Evolutionary conservation across 2,888 invertebrate species (phyloP).

Genomic region (Rhingia campestris): DNA sequence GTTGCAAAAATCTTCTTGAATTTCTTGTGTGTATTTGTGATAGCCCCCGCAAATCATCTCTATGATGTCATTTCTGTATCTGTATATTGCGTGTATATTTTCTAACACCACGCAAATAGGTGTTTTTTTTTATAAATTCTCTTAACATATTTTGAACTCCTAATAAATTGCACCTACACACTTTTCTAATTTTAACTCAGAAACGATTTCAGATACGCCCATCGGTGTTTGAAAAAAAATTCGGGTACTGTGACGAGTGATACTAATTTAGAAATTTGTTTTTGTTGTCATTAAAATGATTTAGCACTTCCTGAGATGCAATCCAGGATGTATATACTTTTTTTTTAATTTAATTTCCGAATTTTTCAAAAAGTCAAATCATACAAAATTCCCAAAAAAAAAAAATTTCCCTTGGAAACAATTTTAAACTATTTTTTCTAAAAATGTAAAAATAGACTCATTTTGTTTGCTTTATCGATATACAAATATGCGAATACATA

Average conservation of each 20-base stretch:
- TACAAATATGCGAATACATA: conserved; percentile 48
- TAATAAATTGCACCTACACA: conserved; percentile 75
- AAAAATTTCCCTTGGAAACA: not conserved
- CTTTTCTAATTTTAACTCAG: conserved; percentile 70
- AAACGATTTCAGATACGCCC: conserved; percentile 40
- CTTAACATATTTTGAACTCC: conserved; percentile 40
- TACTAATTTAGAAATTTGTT: conserved; percentile 14
- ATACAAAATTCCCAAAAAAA: not conserved
- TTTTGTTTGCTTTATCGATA: conserved; percentile 33
- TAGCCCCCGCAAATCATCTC: conserved; percentile 1
- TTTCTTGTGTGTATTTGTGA: conserved; percentile 1
- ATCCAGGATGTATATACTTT: not conserved
- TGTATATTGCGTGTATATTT: conserved; percentile 25
- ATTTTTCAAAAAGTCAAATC: not conserved
- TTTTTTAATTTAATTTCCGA: not conserved
- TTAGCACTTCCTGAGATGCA: conserved; percentile 42
- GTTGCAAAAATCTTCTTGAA: conserved; percentile 44
- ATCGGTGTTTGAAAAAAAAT: conserved; percentile 20
- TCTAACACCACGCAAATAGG: conserved; percentile 29
- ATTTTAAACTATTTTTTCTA: conserved; percentile 11
- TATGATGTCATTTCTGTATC: conserved; percentile 55
- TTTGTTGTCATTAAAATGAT: conserved; percentile 18
- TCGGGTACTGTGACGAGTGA: conserved; percentile 37
- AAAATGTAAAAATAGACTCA: conserved; percentile 48
- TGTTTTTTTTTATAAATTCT: conserved; percentile 24